Evolutionary conservation across 2,797 vertebrate genomes (phyloP).

Genomic region (Leuciscus waleckii): DNA sequence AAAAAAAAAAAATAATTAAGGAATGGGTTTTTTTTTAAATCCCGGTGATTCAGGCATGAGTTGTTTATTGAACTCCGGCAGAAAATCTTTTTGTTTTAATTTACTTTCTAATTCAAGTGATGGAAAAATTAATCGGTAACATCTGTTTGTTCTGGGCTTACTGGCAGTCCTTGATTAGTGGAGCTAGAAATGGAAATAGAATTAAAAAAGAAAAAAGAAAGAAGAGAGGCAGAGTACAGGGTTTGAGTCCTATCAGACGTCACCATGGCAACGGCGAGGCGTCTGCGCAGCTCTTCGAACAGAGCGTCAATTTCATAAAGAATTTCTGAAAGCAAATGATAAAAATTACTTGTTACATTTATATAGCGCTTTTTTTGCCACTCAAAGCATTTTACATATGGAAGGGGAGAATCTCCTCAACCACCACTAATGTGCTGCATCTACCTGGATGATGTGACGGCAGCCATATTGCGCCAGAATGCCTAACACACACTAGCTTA

Average conservation of each 20-base stretch:
- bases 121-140: slow-evolving; percentile 81
- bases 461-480: neutral
- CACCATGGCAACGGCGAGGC: slow-evolving; percentile 53
- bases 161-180: slow-evolving; percentile 81
- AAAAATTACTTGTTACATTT: neutral
- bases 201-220: slow-evolving; percentile 40
- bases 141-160: slow-evolving; percentile 79
- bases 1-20: no score
- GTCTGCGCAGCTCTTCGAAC: slow-evolving; percentile 36
- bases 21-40: no score
- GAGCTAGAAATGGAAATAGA: slow-evolving; percentile 68
- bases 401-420: neutral
- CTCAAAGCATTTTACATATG: neutral
- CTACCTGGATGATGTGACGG: neutral
- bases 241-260: slow-evolving; percentile 58
- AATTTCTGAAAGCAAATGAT: slow-evolving; percentile 37
- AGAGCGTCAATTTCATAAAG: slow-evolving; percentile 36
- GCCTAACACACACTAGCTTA: neutral
- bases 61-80: slow-evolving; percentile 65
- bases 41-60: slow-evolving; percentile 57
- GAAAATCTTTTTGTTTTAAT: slow-evolving; percentile 74
- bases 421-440: neutral
- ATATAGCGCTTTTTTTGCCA: neutral
- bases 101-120: slow-evolving; percentile 75
- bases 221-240: slow-evolving; percentile 42